Evolutionary conservation across 2,797 vertebrate genomes (phyloP).

Genomic region (Anas bahamensis): DNA sequence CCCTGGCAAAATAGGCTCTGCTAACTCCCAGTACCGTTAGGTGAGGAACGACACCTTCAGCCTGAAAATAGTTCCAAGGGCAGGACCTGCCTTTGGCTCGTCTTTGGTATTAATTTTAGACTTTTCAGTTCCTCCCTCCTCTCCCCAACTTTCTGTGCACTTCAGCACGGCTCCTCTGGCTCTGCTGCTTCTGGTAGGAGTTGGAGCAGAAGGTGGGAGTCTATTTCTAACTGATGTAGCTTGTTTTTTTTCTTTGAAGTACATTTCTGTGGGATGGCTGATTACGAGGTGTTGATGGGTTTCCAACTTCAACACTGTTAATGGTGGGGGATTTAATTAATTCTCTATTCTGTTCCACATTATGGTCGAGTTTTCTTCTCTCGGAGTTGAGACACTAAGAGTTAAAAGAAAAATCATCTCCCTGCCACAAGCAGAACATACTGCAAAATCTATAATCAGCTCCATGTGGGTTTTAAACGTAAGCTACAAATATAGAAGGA

Average conservation of each 20-base stretch:
- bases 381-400: slow-evolving; percentile 28
- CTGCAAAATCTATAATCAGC: slow-evolving; percentile 58
- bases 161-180: slow-evolving; percentile 24
- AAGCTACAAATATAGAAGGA: slow-evolving; percentile 54
- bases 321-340: slow-evolving; percentile 35
- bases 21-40: not conserved
- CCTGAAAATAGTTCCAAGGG: slow-evolving; percentile 27
- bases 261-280: slow-evolving; percentile 55
- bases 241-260: slow-evolving; percentile 50
- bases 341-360: not conserved
- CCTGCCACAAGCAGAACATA: slow-evolving; percentile 49
- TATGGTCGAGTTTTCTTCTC: not conserved
- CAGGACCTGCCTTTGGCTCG: slow-evolving; percentile 6
- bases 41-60: not conserved
- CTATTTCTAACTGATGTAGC: slow-evolving; percentile 56
- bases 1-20: not conserved
- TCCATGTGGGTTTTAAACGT: slow-evolving; percentile 66
- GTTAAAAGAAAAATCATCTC: slow-evolving; percentile 53
- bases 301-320: slow-evolving; percentile 62
- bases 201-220: slow-evolving; percentile 61
- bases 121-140: slow-evolving; percentile 17
- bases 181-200: slow-evolving; percentile 39
- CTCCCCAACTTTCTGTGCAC: not conserved
- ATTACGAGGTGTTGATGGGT: slow-evolving; percentile 66
- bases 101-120: slow-evolving; percentile 57